Evolutionary conservation across 2,888 invertebrate genomes (phyloP).

Genomic region (Calliopum simillimum): DNA sequence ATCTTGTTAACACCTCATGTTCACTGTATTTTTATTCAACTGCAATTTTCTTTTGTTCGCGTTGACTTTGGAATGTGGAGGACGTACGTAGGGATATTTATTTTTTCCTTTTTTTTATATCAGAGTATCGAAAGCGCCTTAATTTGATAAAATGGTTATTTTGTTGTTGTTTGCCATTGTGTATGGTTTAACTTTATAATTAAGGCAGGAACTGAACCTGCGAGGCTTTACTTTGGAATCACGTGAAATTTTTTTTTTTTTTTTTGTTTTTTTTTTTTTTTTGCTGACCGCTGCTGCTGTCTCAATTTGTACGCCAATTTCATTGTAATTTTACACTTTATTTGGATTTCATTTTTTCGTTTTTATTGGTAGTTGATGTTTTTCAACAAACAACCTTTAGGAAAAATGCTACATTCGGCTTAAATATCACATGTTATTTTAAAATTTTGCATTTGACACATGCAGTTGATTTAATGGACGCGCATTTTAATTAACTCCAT

Average conservation of each 20-base stretch:
- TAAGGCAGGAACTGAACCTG: conserved; percentile 20
- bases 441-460: background rate
- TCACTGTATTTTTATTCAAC: conserved; percentile 37
- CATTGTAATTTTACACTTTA: conserved; percentile 34
- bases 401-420: too few relatives aligned
- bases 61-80: conserved; percentile 12
- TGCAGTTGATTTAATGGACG: background rate
- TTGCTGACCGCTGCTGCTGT: conserved; percentile 5
- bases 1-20: conserved; percentile 55
- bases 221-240: background rate
- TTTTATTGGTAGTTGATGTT: conserved; percentile 17
- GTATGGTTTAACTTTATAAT: conserved; percentile 33
- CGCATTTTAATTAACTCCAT: conserved; percentile 3
- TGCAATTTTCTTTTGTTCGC: conserved; percentile 28
- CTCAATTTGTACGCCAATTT: conserved; percentile 41
- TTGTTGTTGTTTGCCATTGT: conserved; percentile 19
- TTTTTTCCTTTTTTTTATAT: background rate
- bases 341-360: conserved; percentile 16
- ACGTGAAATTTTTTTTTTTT: too few relatives aligned
- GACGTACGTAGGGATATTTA: background rate
- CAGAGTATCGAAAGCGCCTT: conserved; percentile 14
- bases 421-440: too few relatives aligned
- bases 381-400: too few relatives aligned
- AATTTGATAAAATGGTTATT: conserved; percentile 25
- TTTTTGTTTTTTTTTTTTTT: background rate